Base-by-base conservation (phyloP, 1,140 invertebrate species). In the Caenorhabditis tropicalis region DNA sequence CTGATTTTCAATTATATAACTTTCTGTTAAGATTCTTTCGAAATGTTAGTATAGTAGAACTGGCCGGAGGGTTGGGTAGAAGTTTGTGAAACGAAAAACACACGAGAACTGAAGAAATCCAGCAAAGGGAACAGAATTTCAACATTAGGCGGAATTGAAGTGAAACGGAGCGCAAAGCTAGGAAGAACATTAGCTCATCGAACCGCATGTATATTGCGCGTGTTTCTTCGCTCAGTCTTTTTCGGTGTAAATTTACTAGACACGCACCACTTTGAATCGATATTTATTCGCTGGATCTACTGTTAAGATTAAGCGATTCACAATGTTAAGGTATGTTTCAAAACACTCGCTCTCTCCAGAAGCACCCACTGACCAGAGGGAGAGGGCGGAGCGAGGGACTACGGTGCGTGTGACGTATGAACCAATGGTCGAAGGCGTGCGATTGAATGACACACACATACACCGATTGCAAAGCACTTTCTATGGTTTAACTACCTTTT, bases 141-240 rank as follows among this genome's bases (percentile, higher is more conserved):
- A 74, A 74, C 65, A 74, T 74, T 74, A 74, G 65, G 65, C 65
- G 65, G 65, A 74, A 74, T 74, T 74, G 65, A 74, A 74, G 65
- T 74, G 65, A 74, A 74, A 74, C 65, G 65, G 65, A 74, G 65
- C 65, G 65, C 65, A 74, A 74, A 74, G 65, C 65, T 74, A 74
- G 65, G 65, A 74, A 74, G 65, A 74, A 74, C 65, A 74, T 74
- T 74, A 74, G 65, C 65, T 74, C 65, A 74, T 74, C 65, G 65
- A 74, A 74, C 65, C 65, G 65, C 33, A 74, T 74, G 65, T 74
- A 74, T 74, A 74, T 74, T 74, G 65, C 65, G 65, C 65, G 65
- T 74, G 65, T 74, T 74, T 74, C 65, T 43, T 74, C 39, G 39
- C 65, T 74, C 65, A 74, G 65, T 74, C 65, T 74, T 74, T 74